Evolutionary conservation across 2,888 invertebrate genomes (phyloP).

Genomic region (Leucania comma): DNA sequence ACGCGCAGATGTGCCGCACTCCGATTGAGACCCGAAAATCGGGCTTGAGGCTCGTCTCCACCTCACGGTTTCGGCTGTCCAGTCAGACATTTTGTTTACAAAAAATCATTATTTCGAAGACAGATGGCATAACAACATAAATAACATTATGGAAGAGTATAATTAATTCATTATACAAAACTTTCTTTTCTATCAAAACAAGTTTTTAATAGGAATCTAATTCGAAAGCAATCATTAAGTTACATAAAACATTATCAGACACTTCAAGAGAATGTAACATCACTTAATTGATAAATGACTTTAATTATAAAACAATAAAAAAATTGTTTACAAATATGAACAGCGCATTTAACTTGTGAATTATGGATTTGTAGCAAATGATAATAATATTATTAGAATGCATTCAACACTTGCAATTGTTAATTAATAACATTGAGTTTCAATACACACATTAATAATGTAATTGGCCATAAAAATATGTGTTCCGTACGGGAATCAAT

Average conservation of each 20-base stretch:
- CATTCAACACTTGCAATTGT: background rate
- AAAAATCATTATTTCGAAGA: slow-evolving; percentile 1
- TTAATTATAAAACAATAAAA: slow-evolving; percentile 20
- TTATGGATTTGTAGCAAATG: slow-evolving; percentile 5
- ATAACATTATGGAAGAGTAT: slow-evolving; percentile 10
- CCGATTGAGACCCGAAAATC: too few relatives aligned
- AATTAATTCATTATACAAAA: slow-evolving; percentile 25
- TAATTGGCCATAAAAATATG: too few relatives aligned
- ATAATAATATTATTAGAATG: background rate
- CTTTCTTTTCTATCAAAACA: slow-evolving; percentile 37
- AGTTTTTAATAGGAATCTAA: slow-evolving; percentile 15
- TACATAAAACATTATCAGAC: slow-evolving; percentile 30
- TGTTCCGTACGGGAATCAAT: too few relatives aligned
- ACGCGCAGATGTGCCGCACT: too few relatives aligned
- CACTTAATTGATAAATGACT: slow-evolving; percentile 10
- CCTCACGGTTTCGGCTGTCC: too few relatives aligned
- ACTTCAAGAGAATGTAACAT: slow-evolving; percentile 22
- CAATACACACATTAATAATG: background rate
- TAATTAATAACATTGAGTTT: background rate
- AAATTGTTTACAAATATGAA: background rate
- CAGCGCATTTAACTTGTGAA: background rate
- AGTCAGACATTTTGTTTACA: too few relatives aligned
- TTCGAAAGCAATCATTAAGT: slow-evolving; percentile 34
- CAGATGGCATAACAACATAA: slow-evolving; percentile 1
- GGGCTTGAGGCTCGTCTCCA: too few relatives aligned